phyloP scores from a whole-genome alignment of 2,113 vertebrate genomes.

The Mustela lutreola region DNA sequence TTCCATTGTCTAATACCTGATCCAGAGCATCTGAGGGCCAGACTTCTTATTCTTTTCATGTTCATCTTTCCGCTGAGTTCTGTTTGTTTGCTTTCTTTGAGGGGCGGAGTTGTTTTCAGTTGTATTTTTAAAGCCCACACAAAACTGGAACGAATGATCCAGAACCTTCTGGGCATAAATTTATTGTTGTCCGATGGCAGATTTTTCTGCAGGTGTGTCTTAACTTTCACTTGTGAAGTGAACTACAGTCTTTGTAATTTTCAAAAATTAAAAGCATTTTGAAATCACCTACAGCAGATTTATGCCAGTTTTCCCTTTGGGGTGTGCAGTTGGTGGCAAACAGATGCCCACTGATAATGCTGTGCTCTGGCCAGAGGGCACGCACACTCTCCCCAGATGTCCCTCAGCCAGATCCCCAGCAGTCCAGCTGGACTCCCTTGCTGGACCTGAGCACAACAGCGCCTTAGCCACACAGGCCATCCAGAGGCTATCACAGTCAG shows the following conservation, averaged over 20 bases:
- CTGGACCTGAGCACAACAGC: neutral
- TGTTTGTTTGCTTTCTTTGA: neutral
- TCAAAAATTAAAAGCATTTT: conserved; percentile 40
- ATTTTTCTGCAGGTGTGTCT: neutral
- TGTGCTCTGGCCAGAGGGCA: neutral
- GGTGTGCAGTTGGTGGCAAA: neutral
- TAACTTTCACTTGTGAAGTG: neutral
- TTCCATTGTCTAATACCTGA: conserved; percentile 50
- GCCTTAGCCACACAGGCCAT: neutral
- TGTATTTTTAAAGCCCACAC: conserved; percentile 14
- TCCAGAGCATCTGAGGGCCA: conserved; percentile 38
- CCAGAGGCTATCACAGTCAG: neutral
- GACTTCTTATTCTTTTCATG: neutral
- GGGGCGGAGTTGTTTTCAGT: neutral
- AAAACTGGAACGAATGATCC: neutral
- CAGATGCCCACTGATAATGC: neutral
- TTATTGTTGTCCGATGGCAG: neutral
- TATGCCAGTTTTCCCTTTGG: neutral
- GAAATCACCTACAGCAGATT: neutral
- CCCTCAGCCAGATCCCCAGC: neutral
- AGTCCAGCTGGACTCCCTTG: neutral
- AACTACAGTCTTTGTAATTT: conserved; percentile 18
- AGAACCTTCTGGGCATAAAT: conserved; percentile 27
- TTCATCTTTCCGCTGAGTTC: neutral
- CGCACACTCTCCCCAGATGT: neutral